Conservation (phyloP, 2,113 vertebrate genomes). For the Gadus macrocephalus region DNA sequence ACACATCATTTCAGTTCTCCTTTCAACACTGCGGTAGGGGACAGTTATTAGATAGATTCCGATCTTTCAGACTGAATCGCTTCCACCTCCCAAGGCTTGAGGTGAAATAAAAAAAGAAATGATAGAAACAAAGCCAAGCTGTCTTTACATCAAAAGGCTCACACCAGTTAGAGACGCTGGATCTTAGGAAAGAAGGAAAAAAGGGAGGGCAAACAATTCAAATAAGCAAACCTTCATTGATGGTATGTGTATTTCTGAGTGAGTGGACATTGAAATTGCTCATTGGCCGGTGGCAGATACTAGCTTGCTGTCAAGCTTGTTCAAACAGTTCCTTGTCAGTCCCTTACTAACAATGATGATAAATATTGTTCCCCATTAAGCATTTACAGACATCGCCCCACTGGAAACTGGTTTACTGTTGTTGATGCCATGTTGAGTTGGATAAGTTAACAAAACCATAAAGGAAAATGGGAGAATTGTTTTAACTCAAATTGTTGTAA, state of each 20-base stretch:
- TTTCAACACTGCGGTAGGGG: too few species aligned
- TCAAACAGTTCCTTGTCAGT: constrained; percentile 22
- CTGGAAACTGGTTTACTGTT: background rate
- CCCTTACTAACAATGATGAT: constrained; percentile 34
- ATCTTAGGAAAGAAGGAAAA: constrained; percentile 10
- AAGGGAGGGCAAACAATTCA: constrained; percentile 17
- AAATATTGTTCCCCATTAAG: constrained; percentile 18
- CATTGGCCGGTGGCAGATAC: constrained; percentile 34
- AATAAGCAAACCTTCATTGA: constrained; percentile 47
- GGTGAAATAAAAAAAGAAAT: constrained; percentile 16
- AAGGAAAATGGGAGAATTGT: too few species aligned
- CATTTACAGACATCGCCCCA: constrained; percentile 7
- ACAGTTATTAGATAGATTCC: background rate
- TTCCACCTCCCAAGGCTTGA: constrained; percentile 20
- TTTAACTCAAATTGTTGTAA: too few species aligned
- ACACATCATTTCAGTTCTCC: too few species aligned
- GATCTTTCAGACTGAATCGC: background rate
- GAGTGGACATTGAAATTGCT: constrained; percentile 36
- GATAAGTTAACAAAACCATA: too few species aligned
- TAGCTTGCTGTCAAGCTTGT: constrained; percentile 25
- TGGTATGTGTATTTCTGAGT: constrained; percentile 56
- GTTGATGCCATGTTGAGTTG: background rate
- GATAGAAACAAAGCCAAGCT: constrained; percentile 17
- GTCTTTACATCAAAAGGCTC: constrained; percentile 31
- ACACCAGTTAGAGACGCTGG: constrained; percentile 36